Conservation (phyloP, 2,113 vertebrate genomes). For the Montifringilla adamsi region DNA sequence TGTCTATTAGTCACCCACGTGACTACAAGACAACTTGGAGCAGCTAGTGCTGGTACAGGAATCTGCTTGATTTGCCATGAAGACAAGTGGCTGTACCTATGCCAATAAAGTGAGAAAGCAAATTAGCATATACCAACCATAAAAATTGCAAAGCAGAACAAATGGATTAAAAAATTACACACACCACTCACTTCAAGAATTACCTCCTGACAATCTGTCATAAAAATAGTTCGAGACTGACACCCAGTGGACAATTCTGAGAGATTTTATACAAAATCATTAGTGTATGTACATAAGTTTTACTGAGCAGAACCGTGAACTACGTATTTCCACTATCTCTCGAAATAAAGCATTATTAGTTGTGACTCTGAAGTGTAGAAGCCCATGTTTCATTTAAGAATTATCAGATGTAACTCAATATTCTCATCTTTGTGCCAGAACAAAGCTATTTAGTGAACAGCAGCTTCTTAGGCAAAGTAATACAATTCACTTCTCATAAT, state of each 20-base stretch:
- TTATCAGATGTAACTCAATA: not conserved
- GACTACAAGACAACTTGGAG: constrained; percentile 83
- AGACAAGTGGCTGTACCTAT: constrained; percentile 85
- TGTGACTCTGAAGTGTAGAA: not conserved
- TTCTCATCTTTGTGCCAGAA: not conserved
- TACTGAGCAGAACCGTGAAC: not conserved
- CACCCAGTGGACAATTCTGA: constrained; percentile 67
- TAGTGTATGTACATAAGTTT: not conserved
- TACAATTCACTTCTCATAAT: not conserved
- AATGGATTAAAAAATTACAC: not conserved
- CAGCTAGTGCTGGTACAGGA: constrained; percentile 80
- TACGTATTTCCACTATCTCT: not conserved
- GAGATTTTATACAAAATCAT: not conserved
- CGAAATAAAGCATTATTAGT: not conserved
- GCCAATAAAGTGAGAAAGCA: not conserved
- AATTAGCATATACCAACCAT: not conserved
- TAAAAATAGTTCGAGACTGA: constrained; percentile 55
- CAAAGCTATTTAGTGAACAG: not conserved
- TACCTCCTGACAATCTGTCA: not conserved
- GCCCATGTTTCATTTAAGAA: not conserved
- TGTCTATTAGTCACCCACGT: constrained; percentile 95
- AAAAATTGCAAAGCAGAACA: not conserved
- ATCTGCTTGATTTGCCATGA: constrained; percentile 84
- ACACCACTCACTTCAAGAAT: not conserved
- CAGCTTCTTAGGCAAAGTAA: not conserved